Conservation (phyloP, 2,113 vertebrate genomes). For the human (Homo sapiens) region DNA sequence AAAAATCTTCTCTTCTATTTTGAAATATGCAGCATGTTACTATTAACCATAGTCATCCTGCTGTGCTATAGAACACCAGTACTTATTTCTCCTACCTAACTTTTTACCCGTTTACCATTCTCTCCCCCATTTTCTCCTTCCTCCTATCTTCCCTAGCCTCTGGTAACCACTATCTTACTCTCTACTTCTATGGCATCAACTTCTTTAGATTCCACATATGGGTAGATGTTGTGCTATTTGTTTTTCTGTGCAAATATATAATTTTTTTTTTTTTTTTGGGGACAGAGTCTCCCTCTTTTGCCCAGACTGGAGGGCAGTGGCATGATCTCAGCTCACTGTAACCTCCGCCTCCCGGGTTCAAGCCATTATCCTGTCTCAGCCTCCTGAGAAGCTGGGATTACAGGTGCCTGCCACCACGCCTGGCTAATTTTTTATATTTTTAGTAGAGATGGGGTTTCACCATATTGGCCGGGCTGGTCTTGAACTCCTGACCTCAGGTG, state of each 20-base stretch:
- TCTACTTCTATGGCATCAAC: not conserved
- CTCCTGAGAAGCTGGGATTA: too few relatives aligned
- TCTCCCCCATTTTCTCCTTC: not conserved
- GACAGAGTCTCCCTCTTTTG: too few relatives aligned
- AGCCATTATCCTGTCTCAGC: too few relatives aligned
- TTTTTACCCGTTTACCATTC: not conserved
- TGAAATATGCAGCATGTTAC: not conserved
- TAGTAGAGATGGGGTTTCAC: too few relatives aligned
- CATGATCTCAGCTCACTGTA: too few relatives aligned
- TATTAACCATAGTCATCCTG: not conserved
- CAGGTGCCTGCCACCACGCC: too few relatives aligned
- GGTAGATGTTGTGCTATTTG: not conserved
- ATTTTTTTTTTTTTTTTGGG: too few relatives aligned
- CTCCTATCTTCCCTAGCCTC: not conserved
- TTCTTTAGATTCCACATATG: not conserved
- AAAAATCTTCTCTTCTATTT: not conserved
- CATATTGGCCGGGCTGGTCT: too few relatives aligned
- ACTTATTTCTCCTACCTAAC: not conserved
- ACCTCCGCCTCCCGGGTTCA: too few relatives aligned
- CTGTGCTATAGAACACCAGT: not conserved
- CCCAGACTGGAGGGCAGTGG: too few relatives aligned
- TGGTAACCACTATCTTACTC: not conserved
- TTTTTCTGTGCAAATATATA: not conserved
- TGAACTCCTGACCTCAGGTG: too few relatives aligned
- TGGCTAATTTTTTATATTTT: too few relatives aligned